Evolutionary conservation across 2,797 vertebrate genomes (phyloP), one percentile per base, ranked within the genome.

Genomic region (Ctenopoma multispine): DNA sequence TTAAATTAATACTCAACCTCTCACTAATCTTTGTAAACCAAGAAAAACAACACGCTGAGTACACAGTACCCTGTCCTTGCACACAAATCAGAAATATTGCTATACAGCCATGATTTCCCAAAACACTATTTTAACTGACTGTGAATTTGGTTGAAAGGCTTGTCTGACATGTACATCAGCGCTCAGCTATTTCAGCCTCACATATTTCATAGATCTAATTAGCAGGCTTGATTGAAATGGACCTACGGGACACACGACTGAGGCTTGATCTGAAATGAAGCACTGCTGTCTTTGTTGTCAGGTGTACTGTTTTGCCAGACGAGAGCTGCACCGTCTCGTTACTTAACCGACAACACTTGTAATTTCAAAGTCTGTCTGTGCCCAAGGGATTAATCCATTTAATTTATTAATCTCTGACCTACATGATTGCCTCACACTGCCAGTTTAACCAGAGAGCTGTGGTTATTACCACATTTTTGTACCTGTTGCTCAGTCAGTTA

Each of bases 401-500:
- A 56, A 79, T 85, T 76, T 60, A 82, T 85, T 83, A 69, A 69
- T 77, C 64, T 75, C 77, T 68, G 58, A 84, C 76, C 76, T 72
- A 69, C 78, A 63, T 87, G 70, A 87, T 76, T 78, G 56, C 60
- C 56, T 79, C 59, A 41, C 48, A 63, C 73, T 69, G 76, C 72
- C 69, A 81, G 73, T 81, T 81, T 76, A 84, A 78, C 84, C 80
- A 70, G 65, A 77, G 69, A 81, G 46, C n/a, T 1, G 8, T 76
- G 72, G 85, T 84, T 88, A 69, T 72, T 72, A 50, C 48, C 23
- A 41, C 27, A 21, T 72, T 51, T 57, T 46, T 59, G 65, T 78
- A 85, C 77, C 78, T 86, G 81, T 63, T 60, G 81, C 87, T 88
- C 65, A n/a, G 77, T 75, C 41, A n/a, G 51, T 78, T 81, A 87